Base-by-base conservation (phyloP, 2,113 vertebrate species). In the Cyprinodon variegatus region DNA sequence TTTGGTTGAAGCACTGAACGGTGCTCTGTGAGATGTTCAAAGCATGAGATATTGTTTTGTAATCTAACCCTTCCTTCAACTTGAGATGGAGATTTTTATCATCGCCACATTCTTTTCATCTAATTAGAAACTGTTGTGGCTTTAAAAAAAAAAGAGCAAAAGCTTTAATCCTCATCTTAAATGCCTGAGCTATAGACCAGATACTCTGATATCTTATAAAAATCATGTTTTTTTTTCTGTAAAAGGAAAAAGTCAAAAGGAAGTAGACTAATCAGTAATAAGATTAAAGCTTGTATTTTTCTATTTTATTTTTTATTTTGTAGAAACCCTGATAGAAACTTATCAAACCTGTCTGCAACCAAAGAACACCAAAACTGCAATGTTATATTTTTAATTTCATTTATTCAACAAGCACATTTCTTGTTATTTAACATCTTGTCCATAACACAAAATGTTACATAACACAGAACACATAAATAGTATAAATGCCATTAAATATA, bases 401-500 rank as follows among this genome's bases (percentile, higher is more conserved):
- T 77, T 65, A n/a, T 77, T 79, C 2, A 62, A 61, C 69, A 74
- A 17, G 37, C 72, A 79, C 15, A 75, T 11, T 39, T 59, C 22
- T 59, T 60, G 70, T 5, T 29, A 43, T 76, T 66, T 72, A 2
- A 39, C 37, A 59, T 67, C 7, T 41, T 65, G 38, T 36, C 41
- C 53, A 66, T 69, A 20, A 53, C 22, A 68, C n/a, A 36, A 29
- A 29, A 29, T 29, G 29, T 29, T 29, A 29, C 29, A 29, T 29
- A 29, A 29, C 29, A 29, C 29, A 29, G 29, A 29, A 29, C 29
- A 83, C 66, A 86, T 83, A 89, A 78, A 87, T 46, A 78, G 77
- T 85, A 90, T 76, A 82, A 79, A 82, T 76, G 46, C n/a, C 10
- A 64, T 36, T 46, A 48, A 71, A 66, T 82, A 59, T 64, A 81